These are phyloP conservation scores for Microdon myrmicae DNA, from an alignment of 2,888 invertebrate genomes.

Conservation along the genomic window DNA sequence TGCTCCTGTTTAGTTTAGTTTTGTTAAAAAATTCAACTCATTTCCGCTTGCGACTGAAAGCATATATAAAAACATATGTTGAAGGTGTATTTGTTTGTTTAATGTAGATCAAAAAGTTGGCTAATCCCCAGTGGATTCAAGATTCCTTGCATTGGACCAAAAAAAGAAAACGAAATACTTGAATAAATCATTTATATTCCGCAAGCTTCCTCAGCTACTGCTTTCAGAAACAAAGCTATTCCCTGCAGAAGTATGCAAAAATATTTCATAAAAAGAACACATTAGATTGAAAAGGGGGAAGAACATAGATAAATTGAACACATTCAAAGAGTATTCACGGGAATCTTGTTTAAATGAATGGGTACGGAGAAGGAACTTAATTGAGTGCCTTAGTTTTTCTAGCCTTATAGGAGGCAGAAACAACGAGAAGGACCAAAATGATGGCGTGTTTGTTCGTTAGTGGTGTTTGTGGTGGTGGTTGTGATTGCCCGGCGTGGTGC, in stretches of 20 bases:
- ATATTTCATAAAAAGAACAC: too few relatives aligned
- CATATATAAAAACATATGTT: conserved; percentile 7
- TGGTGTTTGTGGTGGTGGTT: conserved; percentile 35
- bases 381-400: conserved; percentile 20
- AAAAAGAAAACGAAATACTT: too few relatives aligned
- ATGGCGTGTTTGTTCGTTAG: background rate
- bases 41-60: conserved; percentile 33
- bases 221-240: too few relatives aligned
- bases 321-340: conserved; percentile 22
- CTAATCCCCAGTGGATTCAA: too few relatives aligned
- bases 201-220: too few relatives aligned
- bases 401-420: conserved; percentile 20
- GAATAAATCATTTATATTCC: too few relatives aligned
- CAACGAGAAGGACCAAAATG: conserved; percentile 9
- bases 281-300: conserved; percentile 10
- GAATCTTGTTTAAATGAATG: conserved; percentile 26
- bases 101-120: too few relatives aligned
- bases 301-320: conserved; percentile 26
- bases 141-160: too few relatives aligned
- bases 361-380: conserved; percentile 10
- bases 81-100: too few relatives aligned
- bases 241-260: too few relatives aligned
- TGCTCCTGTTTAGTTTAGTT: conserved; percentile 12
- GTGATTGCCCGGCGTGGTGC: too few relatives aligned
- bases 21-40: conserved; percentile 19